phyloP scores from a whole-genome alignment of 2,113 vertebrate species.

The Polyodon spathula region DNA sequence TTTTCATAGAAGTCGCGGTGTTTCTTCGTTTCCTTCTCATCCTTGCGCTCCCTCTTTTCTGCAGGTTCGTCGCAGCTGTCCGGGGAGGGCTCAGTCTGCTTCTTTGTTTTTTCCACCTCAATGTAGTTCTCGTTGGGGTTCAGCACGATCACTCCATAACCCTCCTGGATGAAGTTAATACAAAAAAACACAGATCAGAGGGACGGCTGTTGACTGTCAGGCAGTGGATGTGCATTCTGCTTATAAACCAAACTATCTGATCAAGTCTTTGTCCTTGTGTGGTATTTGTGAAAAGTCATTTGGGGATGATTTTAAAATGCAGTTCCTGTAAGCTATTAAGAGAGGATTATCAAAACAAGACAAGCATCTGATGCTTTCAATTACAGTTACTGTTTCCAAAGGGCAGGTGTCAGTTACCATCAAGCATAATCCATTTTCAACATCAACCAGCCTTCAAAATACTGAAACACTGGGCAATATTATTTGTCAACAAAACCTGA shows the following conservation, averaged over 20 bases:
- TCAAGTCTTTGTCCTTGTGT: no score
- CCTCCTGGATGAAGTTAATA: conserved; percentile 64
- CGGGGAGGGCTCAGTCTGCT: conserved; percentile 52
- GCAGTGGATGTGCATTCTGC: no score
- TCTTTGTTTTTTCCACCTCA: conserved; percentile 80
- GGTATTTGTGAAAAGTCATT: not conserved
- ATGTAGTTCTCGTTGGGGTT: conserved; percentile 97
- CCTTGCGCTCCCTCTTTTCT: conserved; percentile 87
- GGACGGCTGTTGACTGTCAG: no score
- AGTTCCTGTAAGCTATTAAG: conserved; percentile 22
- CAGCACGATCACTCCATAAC: conserved; percentile 88
- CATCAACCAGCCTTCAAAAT: conserved; percentile 29
- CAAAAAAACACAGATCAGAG: conserved; percentile 14
- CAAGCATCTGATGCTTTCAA: conserved; percentile 35
- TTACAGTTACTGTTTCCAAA: conserved; percentile 51
- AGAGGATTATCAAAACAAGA: conserved; percentile 33
- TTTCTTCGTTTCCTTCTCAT: conserved; percentile 81
- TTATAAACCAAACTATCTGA: no score
- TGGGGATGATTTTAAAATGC: conserved; percentile 3
- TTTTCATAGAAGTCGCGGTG: conserved; percentile 90
- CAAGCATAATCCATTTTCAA: conserved; percentile 43
- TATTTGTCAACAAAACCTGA: not conserved
- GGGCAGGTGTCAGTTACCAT: conserved; percentile 52
- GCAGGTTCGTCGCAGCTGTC: conserved; percentile 83
- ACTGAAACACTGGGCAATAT: conserved; percentile 13